Conservation (phyloP, 2,113 vertebrate genomes). For the Meriones unguiculatus region DNA sequence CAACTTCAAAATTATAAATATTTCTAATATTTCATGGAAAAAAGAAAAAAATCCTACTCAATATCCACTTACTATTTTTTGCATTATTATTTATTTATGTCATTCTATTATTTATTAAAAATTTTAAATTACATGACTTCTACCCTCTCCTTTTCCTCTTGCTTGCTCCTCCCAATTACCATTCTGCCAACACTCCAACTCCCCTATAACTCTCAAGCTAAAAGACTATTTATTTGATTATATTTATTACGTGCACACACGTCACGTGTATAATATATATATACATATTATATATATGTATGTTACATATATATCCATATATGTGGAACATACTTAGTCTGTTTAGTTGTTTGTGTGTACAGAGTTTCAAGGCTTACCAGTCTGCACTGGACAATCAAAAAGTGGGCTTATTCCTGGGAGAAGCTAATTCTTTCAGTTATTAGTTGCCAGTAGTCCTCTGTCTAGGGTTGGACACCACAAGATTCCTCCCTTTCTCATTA, state of each 20-base stretch:
- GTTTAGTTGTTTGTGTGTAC: background rate
- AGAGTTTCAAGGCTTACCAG: background rate
- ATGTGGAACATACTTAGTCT: background rate
- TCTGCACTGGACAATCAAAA: background rate
- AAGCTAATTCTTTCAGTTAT: background rate
- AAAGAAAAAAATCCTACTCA: background rate
- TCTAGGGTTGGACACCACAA: no score
- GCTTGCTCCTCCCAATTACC: background rate
- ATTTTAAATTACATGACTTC: background rate
- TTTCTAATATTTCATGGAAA: background rate
- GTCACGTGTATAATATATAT: background rate
- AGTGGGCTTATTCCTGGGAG: rapidly evolving
- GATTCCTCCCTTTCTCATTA: background rate
- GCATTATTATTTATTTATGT: background rate
- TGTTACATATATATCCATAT: no score
- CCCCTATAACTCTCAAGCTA: no score
- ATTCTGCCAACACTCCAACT: no score
- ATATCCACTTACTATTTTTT: background rate
- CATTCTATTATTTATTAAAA: background rate
- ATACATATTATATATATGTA: no score
- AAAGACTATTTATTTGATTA: background rate
- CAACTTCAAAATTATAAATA: conserved; percentile 23
- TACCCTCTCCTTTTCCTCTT: background rate
- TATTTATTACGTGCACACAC: background rate
- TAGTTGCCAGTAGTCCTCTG: background rate